Base-by-base conservation (phyloP, 2,113 vertebrate species). In the Rhombomys opimus region DNA sequence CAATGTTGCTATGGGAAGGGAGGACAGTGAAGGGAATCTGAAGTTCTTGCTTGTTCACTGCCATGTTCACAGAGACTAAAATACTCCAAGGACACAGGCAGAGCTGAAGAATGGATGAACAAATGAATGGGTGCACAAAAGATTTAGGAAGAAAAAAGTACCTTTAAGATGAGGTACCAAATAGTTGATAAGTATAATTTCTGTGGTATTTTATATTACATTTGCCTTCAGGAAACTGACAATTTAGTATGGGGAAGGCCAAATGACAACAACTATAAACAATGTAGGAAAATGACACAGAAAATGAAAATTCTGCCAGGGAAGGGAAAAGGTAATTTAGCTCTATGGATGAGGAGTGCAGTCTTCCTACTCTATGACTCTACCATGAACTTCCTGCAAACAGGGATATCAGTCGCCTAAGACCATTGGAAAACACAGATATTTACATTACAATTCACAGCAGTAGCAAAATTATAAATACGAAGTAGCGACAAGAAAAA, bases 371-470 rank as follows among this genome's bases (percentile, higher is more conserved):
- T 52, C 11, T 61, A 87, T 7, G 41, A 81, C 10, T 86, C 32
- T 32, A 90, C 25, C 50, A 65, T 75, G 81, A 84, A 97, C 88
- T 94, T n/a, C 7, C 41, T 50, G 22, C 38, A 52, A 75, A 96
- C 50, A 13, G 57, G 52, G 41, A n/a, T 4, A 46, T 46, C 41
- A 46, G 41, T 15, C 35, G 10, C 20, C n/a, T 10, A 73, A 18
- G n/a, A 73, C 70, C n/a, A 73, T 10, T 38, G 7, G 32, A 73
- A 38, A 73, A 73, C 35, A 38, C 3, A 73, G 35, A 38, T 72
- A 72, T 38, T 38, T 73, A 73, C 8, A 22, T 38, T 38, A 38
- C n/a, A 20, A 73, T 38, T 73, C 70, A 22, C 9, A 38, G 38
- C 70, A 22, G 70, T 73, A 73, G 70, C n/a, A 73, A 38, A 38